These are phyloP conservation scores for Dinothrombium tinctorium DNA, from an alignment of 1,140 invertebrate genomes.

Conservation along the genomic window DNA sequence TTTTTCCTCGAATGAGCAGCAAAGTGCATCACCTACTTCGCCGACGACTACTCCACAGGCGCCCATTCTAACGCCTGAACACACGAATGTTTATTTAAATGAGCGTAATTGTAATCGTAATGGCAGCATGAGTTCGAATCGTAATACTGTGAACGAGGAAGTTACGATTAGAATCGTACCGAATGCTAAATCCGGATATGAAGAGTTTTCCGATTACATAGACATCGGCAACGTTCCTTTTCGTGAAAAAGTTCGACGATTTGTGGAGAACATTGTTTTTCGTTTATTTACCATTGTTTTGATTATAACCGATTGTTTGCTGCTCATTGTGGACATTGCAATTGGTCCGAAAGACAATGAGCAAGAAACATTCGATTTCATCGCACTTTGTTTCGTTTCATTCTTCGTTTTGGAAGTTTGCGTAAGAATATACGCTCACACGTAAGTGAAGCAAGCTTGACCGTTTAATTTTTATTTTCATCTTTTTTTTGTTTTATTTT, in stretches of 20 bases:
- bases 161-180: no score
- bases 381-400: conserved; percentile 21
- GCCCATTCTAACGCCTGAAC: no score
- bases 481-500: conserved; percentile 11
- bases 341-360: conserved; percentile 14
- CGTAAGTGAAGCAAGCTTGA: conserved; percentile 16
- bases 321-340: conserved; percentile 22
- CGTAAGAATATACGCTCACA: conserved; percentile 21
- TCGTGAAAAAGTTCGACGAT: conserved; percentile 2
- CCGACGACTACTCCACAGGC: no score
- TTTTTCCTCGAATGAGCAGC: no score
- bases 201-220: no score
- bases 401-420: conserved; percentile 23
- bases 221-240: no score
- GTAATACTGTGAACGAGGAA: no score
- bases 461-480: neutral
- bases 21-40: no score
- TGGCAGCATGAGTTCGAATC: no score
- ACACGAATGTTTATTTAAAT: no score
- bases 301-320: conserved; percentile 22
- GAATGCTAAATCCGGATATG: no score
- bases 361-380: conserved; percentile 13
- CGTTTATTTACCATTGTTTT: conserved; percentile 15
- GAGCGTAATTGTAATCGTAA: no score
- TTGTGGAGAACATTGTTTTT: conserved; percentile 9